Base-by-base conservation (phyloP, 2,113 vertebrate genomes). In the Gymnogyps californianus region DNA sequence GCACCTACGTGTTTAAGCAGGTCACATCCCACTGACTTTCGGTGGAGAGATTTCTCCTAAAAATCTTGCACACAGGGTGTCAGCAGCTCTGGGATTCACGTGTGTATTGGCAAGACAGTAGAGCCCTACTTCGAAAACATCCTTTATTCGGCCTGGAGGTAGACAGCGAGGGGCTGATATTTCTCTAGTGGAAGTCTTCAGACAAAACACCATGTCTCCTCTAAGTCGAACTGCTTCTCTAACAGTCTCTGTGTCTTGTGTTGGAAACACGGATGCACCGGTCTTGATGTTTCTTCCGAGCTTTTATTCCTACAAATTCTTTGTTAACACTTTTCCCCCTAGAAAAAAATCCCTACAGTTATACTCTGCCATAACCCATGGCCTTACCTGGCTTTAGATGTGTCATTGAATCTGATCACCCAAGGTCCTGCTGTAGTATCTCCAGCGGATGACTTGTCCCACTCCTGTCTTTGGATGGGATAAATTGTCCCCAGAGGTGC, bases 1-100 rank as follows among this genome's bases (percentile, higher is more conserved):
- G 26, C 46, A 87, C 28, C 58, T 59, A 3, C 0, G 0, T 74
- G 21, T 61, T 91, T 1, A 2, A 66, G 51, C 36, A 76, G 29
- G 44, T 51, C 52, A 22, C 0, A 1, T 85, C 74, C 49, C 3
- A 0, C 18, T 80, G 70, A 38, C n/a, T 87, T 89, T 89, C 3
- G 0, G 22, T 66, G 58, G 52, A 75, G 69, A 85, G 25, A 32
- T 87, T 95, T 69, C 77, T 91, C 49, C 24, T 61, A 44, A 47
- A 24, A 59, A 38, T 51, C 22, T 58, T 83, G 38, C 16, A 9
- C 18, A 10, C 16, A 31, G 36, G 11, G 9, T 74, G 25, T 65
- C 62, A n/a, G 42, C 51, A 84, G 69, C 64, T 66, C 54, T 57
- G 29, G 55, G 26, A 64, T 66, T 96, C 40, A 9, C 3, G 2